phyloP scores from a whole-genome alignment of 2,888 invertebrate species.

The Tethea ocularis region DNA sequence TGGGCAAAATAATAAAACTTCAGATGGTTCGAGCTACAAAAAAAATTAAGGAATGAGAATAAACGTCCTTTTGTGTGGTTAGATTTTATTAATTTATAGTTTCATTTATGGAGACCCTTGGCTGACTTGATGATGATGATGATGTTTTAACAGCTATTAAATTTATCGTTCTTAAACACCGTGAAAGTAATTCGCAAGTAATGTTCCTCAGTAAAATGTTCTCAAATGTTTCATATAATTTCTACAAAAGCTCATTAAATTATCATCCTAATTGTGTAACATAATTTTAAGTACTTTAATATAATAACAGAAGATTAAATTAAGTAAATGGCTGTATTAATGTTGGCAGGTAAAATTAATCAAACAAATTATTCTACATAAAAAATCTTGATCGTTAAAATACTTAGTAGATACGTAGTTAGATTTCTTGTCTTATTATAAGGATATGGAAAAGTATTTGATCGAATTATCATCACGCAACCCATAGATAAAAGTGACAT shows the following conservation, averaged over 20 bases:
- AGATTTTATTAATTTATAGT: too few relatives aligned
- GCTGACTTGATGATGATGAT: too few relatives aligned
- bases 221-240: neutral
- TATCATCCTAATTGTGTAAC: neutral
- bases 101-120: too few relatives aligned
- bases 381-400: too few relatives aligned
- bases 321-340: neutral
- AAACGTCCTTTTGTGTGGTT: neutral
- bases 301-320: neutral
- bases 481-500: constrained; percentile 24
- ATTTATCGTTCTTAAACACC: too few relatives aligned
- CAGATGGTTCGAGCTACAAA: neutral
- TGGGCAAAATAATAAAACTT: neutral
- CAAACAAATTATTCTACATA: neutral
- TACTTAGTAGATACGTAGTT: too few relatives aligned
- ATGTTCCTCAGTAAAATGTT: neutral
- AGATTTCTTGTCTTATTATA: neutral
- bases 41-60: neutral
- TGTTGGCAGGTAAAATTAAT: neutral
- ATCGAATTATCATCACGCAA: constrained; percentile 31
- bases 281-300: neutral
- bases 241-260: neutral
- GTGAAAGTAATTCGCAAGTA: neutral
- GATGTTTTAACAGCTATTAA: too few relatives aligned
- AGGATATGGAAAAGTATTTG: constrained; percentile 18